phyloP scores from a whole-genome alignment of 1,140 invertebrate genomes.

The Dermatophagoides farinae region DNA sequence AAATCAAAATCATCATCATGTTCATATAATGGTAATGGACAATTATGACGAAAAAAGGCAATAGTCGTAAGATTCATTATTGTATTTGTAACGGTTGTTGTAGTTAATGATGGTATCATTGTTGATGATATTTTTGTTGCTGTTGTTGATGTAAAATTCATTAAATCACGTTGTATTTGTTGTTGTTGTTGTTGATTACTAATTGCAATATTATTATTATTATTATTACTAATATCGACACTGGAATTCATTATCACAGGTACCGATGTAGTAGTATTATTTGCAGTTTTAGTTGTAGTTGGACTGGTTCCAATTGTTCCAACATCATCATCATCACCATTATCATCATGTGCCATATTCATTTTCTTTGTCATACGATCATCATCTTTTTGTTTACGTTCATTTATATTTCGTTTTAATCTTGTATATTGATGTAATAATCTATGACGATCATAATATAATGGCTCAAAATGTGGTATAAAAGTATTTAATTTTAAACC shows the following conservation, averaged over 20 bases:
- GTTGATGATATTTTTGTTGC: not conserved
- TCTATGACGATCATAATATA: conserved; percentile 30
- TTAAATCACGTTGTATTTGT: not conserved
- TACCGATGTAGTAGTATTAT: not conserved
- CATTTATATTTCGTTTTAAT: conserved; percentile 19
- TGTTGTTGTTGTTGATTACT: not conserved
- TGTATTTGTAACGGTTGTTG: not conserved
- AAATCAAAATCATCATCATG: not conserved
- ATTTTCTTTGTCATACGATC: not conserved
- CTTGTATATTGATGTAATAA: conserved; percentile 28
- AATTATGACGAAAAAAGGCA: conserved; percentile 4
- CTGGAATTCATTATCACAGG: not conserved
- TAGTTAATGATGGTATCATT: not conserved
- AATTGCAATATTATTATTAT: no score
- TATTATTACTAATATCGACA: not conserved
- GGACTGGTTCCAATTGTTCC: not conserved
- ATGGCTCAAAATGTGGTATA: conserved; percentile 33
- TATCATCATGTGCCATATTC: not conserved
- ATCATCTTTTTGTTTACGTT: not conserved
- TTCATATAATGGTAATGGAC: not conserved
- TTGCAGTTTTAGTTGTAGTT: not conserved
- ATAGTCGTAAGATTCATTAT: not conserved
- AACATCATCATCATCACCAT: not conserved
- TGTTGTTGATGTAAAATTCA: not conserved
- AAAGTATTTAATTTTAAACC: conserved; percentile 30